phyloP scores from a whole-genome alignment of 2,113 vertebrate species.

The Mesitornis unicolor region DNA sequence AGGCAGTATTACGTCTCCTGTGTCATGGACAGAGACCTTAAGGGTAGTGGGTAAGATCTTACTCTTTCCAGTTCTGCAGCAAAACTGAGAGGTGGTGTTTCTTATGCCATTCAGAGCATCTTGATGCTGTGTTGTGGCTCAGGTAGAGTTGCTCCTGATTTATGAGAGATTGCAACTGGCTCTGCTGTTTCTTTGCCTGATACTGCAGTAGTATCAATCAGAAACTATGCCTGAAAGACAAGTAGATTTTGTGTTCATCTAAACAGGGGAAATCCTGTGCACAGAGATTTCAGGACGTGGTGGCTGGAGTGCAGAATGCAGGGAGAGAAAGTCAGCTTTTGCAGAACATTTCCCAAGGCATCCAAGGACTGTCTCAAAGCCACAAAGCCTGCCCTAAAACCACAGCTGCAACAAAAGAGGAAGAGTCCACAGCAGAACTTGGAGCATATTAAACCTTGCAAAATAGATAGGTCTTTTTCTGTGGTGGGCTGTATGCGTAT shows the following conservation, averaged over 20 bases:
- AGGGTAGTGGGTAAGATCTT: not conserved
- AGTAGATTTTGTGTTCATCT: not conserved
- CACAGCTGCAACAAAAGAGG: constrained; percentile 62
- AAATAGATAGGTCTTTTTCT: not conserved
- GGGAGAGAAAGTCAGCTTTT: constrained; percentile 24
- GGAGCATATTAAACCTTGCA: constrained; percentile 32
- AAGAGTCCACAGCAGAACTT: constrained; percentile 50
- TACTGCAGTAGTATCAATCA: not conserved
- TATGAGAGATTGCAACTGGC: not conserved
- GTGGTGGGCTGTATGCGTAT: not conserved
- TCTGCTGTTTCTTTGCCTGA: not conserved
- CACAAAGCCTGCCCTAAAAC: constrained; percentile 64
- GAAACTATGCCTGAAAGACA: not conserved
- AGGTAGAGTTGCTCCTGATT: not conserved
- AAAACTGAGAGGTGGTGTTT: not conserved
- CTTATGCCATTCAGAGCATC: not conserved
- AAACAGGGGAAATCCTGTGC: constrained; percentile 7
- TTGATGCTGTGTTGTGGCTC: not conserved
- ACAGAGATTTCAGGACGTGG: constrained; percentile 49
- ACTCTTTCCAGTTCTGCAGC: no score
- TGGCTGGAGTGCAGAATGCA: constrained; percentile 20
- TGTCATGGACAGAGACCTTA: not conserved
- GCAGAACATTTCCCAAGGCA: constrained; percentile 56
- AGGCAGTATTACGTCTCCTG: not conserved
- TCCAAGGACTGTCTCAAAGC: constrained; percentile 61